Conservation (phyloP, 2,888 invertebrate species). For the Magallana nippona region DNA sequence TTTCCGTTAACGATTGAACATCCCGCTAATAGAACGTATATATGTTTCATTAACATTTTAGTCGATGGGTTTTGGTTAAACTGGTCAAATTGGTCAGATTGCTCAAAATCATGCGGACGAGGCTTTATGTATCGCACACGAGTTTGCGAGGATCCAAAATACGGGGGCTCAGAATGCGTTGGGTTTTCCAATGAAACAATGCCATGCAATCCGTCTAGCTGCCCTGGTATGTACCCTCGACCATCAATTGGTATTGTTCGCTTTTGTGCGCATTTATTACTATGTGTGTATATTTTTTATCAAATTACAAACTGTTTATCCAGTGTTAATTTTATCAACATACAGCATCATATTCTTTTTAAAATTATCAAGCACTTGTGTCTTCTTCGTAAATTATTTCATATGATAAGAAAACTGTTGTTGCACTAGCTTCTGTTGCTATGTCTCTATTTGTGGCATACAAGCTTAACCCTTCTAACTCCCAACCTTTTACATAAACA, state of each 20-base stretch:
- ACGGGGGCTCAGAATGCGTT: constrained; percentile 70
- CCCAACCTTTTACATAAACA: background rate
- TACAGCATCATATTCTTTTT: too few relatives aligned
- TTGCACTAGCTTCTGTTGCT: constrained; percentile 19
- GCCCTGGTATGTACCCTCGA: constrained; percentile 67
- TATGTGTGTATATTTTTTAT: too few relatives aligned
- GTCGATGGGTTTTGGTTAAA: constrained; percentile 71
- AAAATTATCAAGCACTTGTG: too few relatives aligned
- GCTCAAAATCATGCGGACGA: constrained; percentile 72
- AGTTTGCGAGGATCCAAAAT: constrained; percentile 65
- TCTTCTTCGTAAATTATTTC: too few relatives aligned
- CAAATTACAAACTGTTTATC: too few relatives aligned
- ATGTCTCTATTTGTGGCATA: background rate
- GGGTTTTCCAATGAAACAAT: constrained; percentile 61
- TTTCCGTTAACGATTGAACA: too few relatives aligned
- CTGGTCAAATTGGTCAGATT: constrained; percentile 72
- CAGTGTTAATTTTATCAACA: too few relatives aligned
- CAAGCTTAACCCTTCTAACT: background rate
- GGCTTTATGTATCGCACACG: constrained; percentile 65
- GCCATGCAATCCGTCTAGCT: constrained; percentile 69
- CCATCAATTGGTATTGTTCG: background rate
- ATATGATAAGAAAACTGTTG: too few relatives aligned
- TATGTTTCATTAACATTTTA: constrained; percentile 48
- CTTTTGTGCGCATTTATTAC: background rate
- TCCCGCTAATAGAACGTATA: too few relatives aligned